Evolutionary conservation across 2,888 invertebrate species (phyloP).

Genomic region (Anarsia innoxiella): DNA sequence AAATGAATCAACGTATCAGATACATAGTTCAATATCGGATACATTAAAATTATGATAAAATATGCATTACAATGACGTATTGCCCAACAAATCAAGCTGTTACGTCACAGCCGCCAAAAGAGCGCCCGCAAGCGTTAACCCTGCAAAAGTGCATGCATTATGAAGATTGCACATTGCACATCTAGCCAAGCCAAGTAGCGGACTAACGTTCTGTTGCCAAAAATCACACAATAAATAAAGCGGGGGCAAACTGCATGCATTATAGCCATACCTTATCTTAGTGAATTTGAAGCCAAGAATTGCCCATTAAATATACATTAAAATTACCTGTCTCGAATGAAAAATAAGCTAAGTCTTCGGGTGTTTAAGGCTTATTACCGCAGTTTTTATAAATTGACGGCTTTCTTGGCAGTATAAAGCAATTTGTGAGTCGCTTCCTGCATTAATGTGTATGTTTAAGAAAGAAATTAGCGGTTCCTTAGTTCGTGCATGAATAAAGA

Average conservation of each 20-base stretch:
- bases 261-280: conserved; percentile 72
- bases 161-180: conserved; percentile 73
- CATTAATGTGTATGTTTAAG: conserved; percentile 11
- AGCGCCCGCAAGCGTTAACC: conserved; percentile 40
- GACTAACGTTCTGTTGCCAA: conserved; percentile 65
- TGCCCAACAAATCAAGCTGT: neutral
- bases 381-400: conserved; percentile 28
- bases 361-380: conserved; percentile 37
- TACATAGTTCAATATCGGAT: too few relatives aligned
- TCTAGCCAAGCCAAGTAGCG: conserved; percentile 68
- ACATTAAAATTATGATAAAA: too few relatives aligned
- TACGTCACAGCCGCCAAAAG: conserved; percentile 35
- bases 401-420: conserved; percentile 29
- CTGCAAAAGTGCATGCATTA: conserved; percentile 71
- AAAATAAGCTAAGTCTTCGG: conserved; percentile 40
- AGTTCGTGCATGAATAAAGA: too few relatives aligned
- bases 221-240: conserved; percentile 74
- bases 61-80: too few relatives aligned
- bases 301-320: conserved; percentile 75
- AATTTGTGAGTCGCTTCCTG: conserved; percentile 20
- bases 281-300: conserved; percentile 74
- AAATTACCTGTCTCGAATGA: conserved; percentile 71
- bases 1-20: too few relatives aligned
- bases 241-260: conserved; percentile 71
- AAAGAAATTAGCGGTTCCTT: neutral